Base-by-base conservation (phyloP, 2,797 vertebrate species). In the Trematomus bernacchii region DNA sequence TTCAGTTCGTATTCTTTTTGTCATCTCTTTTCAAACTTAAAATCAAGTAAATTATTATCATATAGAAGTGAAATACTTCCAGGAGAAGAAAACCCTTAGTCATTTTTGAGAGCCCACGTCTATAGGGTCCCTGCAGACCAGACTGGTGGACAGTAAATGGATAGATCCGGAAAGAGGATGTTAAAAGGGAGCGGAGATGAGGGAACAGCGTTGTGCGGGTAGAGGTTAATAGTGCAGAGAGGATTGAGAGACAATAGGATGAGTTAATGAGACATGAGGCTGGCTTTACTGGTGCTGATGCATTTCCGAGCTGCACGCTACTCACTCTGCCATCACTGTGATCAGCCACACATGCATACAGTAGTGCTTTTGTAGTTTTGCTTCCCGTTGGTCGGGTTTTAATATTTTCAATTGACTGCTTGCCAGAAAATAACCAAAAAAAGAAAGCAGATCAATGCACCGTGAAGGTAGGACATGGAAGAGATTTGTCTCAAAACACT, bases 181-280 rank as follows among this genome's bases (percentile, higher is more conserved):
- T 62, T 57, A 58, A 80, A 79, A 72, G 72, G 74, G 46, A 1
- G 44, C 54, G 65, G 55, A 13, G 61, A 43, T 18, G 61, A 61
- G 58, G 69, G 52, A 55, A 53, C 43, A 51, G 62, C 3, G 53
- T 5, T n/a, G 68, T 51, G 66, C 10, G 37, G 73, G 71, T 64
- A 66, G 81, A 83, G 85, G 86, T 86, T 83, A 91, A 90, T 51
- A 86, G 83, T 85, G 82, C 82, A 86, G 66, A 79, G 76, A 79
- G 89, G 85, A 91, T 87, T 84, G 82, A 75, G 80, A 85, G 83
- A 92, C 88, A 92, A 92, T 88, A 69, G 90, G 13, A 60, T 16
- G 70, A 67, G 53, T 76, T 88, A 90, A 90, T 90, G 90, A 87
- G 71, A 84, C 87, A 83, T 88, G 87, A 83, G 69, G 67, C 55